phyloP scores from a whole-genome alignment of 2,797 vertebrate species.

The Macropodus opercularis region DNA sequence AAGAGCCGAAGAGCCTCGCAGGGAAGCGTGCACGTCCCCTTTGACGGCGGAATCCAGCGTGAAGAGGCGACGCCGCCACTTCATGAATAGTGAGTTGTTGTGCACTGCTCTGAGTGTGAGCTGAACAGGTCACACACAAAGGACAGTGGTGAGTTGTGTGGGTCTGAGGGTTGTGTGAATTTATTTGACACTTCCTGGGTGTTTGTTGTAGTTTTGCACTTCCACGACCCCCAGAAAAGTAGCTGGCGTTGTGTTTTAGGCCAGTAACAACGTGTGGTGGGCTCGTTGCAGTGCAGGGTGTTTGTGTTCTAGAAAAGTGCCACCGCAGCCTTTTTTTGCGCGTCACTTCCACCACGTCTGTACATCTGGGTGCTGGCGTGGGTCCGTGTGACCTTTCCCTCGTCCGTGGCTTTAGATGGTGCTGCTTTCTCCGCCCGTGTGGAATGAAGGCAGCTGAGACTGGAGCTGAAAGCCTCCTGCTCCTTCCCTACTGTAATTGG shows the following conservation, averaged over 20 bases:
- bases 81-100: slow-evolving; percentile 28
- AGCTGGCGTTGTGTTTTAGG: neutral
- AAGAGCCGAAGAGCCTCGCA: too few relatives aligned
- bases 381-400: neutral
- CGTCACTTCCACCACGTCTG: slow-evolving; percentile 55
- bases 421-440: slow-evolving; percentile 31
- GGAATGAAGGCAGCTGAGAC: slow-evolving; percentile 21
- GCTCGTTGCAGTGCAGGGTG: slow-evolving; percentile 13
- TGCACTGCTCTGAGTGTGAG: slow-evolving; percentile 49
- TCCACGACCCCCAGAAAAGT: slow-evolving; percentile 9
- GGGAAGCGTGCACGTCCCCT: too few relatives aligned
- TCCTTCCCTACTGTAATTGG: slow-evolving; percentile 66
- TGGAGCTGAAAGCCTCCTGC: slow-evolving; percentile 27
- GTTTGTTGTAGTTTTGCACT: too few relatives aligned
- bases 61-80: slow-evolving; percentile 27
- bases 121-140: too few relatives aligned
- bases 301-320: slow-evolving; percentile 43
- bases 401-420: slow-evolving; percentile 5
- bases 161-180: slow-evolving; percentile 18
- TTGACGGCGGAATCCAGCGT: slow-evolving; percentile 1
- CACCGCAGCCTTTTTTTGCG: slow-evolving; percentile 44
- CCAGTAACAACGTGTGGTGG: neutral
- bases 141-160: slow-evolving; percentile 50
- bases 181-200: slow-evolving; percentile 1
- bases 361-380: slow-evolving; percentile 17